Evolutionary conservation across 2,113 vertebrate genomes (phyloP), one percentile per base, ranked within the genome.

Genomic region (Phainopepla nitens): DNA sequence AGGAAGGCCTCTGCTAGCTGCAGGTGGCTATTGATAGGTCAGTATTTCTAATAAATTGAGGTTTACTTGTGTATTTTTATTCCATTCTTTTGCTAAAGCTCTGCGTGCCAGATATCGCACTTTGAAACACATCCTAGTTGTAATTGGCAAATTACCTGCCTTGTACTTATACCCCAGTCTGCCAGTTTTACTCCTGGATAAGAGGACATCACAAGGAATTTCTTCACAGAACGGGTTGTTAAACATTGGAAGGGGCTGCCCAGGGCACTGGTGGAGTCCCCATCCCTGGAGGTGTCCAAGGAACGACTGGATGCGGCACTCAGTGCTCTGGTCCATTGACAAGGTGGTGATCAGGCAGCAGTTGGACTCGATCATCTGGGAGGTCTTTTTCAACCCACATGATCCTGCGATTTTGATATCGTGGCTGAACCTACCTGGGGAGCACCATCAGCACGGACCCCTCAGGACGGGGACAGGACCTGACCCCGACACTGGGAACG

Each of bases 61-160:
- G 24, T 49, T 25, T 21, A 42, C 12, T 15, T 47, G 54, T 19
- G 24, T 24, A 24, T 24, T 27, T 73, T 53, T 29, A 60, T 11
- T 51, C 18, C 12, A 12, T 14, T n/a, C 7, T 24, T 53, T 57
- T 8, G 51, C 29, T 44, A 44, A 56, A 27, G 41, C 21, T 9
- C 54, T 58, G 13, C 5, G 50, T 18, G 25, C 23, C 50, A 15
- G 3, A 29, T 0, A 2, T 0, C 0, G 1, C 31, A 41, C 36
- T 64, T 60, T 28, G 36, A 15, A 45, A n/a, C 17, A 27, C 27
- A 44, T 23, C 7, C 15, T 23, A 44, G 9, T 0, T 7, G 15
- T 7, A 41, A 41, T 1, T 44, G 28, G 6, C 12, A 39, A 47
- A 28, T 23, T 8, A 50, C 6, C 5, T 15, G 14, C n/a, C 35